phyloP scores from a whole-genome alignment of 2,888 invertebrate species.

The Dryomyza anilis region DNA sequence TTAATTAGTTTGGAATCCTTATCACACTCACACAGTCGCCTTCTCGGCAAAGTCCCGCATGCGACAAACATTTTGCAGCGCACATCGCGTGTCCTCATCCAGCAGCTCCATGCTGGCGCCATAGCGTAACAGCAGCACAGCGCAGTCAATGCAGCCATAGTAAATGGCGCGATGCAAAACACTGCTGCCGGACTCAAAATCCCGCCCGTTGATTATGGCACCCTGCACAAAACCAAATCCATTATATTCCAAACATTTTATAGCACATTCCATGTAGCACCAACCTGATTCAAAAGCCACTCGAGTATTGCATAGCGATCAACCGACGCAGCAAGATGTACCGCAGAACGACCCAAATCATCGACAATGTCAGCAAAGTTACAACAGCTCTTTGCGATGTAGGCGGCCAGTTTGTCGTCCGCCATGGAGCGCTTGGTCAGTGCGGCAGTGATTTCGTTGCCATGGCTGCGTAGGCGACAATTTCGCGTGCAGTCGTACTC shows the following conservation, averaged over 20 bases:
- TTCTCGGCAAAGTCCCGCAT: constrained; percentile 58
- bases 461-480: constrained; percentile 64
- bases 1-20: constrained; percentile 49
- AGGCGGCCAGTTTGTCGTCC: constrained; percentile 67
- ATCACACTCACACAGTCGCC: constrained; percentile 31
- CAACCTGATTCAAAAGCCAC: constrained; percentile 74
- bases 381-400: constrained; percentile 66
- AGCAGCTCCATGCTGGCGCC: constrained; percentile 61
- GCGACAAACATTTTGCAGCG: constrained; percentile 55
- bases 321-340: constrained; percentile 80
- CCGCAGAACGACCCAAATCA: constrained; percentile 74
- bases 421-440: constrained; percentile 69
- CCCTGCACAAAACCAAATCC: constrained; percentile 42
- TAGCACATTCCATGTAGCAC: too few relatives aligned
- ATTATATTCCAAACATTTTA: too few relatives aligned
- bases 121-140: constrained; percentile 72
- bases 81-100: constrained; percentile 53
- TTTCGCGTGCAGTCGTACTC: constrained; percentile 65
- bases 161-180: constrained; percentile 81
- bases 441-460: constrained; percentile 65
- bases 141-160: constrained; percentile 79
- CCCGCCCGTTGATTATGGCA: constrained; percentile 52
- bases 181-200: constrained; percentile 69
- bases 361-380: constrained; percentile 68
- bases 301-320: constrained; percentile 71